A percentile compares a stretch with the other conserved stretches of the same genome.
These are phyloP conservation scores for Gallinago media DNA, from an alignment of 2,113 vertebrate species.

Conservation along the genomic window DNA sequence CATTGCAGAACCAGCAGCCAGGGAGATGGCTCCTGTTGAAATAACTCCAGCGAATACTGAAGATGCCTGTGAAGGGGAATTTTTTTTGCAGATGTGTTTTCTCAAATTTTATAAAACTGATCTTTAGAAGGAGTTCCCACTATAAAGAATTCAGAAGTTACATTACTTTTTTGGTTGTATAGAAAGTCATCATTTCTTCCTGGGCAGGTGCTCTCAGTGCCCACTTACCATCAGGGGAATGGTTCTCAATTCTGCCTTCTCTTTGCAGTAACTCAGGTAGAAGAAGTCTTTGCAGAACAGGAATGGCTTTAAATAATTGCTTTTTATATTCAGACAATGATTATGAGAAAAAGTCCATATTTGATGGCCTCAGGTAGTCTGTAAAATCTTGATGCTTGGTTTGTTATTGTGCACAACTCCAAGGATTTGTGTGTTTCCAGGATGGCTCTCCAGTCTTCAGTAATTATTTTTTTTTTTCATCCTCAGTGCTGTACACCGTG, in stretches of 20 bases:
- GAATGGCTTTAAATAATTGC: not conserved
- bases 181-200: not conserved
- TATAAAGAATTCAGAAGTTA: not conserved
- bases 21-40: slow-evolving; percentile 21
- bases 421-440: not conserved
- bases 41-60: not conserved
- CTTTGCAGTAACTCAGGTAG: not conserved
- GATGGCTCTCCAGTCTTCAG: not conserved
- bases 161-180: accelerated
- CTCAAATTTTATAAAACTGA: not conserved
- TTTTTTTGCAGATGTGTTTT: not conserved
- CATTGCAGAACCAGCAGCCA: slow-evolving; percentile 42
- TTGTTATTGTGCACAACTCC: not conserved
- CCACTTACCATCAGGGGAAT: not conserved
- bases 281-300: not conserved
- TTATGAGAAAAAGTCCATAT: not conserved
- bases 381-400: not conserved
- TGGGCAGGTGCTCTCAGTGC: accelerated
- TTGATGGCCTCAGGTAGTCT: not conserved
- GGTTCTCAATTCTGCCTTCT: not conserved
- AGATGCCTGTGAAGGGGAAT: not conserved
- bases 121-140: not conserved
- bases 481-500: accelerated
- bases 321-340: not conserved
- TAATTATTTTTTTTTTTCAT: not conserved